Conservation (phyloP, 2,797 vertebrate species). For the Acanthornis magna region DNA sequence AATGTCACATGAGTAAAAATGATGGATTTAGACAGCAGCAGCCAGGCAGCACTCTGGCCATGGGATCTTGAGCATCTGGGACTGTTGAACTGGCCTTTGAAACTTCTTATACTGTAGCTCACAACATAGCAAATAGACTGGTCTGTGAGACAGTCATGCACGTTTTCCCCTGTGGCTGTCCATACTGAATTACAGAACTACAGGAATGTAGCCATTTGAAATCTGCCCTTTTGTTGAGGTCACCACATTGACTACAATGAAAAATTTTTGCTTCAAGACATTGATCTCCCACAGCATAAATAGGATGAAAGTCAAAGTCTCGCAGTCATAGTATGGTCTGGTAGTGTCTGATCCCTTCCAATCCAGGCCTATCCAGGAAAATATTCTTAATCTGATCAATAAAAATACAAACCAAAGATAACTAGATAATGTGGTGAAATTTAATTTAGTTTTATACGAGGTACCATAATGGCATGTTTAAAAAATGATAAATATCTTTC, state of each 20-base stretch:
- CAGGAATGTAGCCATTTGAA: fast-evolving
- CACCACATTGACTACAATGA: neutral
- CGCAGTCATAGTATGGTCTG: neutral
- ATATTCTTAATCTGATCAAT: neutral
- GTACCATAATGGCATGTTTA: neutral
- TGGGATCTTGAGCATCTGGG: neutral
- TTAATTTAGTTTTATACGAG: neutral
- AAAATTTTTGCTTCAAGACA: neutral
- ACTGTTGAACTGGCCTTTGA: neutral
- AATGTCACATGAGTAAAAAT: neutral
- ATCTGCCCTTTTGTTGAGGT: neutral
- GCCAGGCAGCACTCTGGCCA: neutral
- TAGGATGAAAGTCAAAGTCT: neutral
- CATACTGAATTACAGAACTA: neutral
- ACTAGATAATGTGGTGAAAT: neutral
- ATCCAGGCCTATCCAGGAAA: neutral
- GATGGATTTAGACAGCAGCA: neutral
- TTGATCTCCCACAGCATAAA: neutral
- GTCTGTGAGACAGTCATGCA: neutral
- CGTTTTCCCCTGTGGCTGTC: neutral
- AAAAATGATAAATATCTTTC: neutral
- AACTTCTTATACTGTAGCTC: neutral
- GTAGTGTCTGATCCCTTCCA: neutral
- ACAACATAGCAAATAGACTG: neutral
- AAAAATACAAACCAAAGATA: neutral